Evolutionary conservation across 2,113 vertebrate species (phyloP), one percentile per base, ranked within the genome.

Genomic region (Regulus satrapa): DNA sequence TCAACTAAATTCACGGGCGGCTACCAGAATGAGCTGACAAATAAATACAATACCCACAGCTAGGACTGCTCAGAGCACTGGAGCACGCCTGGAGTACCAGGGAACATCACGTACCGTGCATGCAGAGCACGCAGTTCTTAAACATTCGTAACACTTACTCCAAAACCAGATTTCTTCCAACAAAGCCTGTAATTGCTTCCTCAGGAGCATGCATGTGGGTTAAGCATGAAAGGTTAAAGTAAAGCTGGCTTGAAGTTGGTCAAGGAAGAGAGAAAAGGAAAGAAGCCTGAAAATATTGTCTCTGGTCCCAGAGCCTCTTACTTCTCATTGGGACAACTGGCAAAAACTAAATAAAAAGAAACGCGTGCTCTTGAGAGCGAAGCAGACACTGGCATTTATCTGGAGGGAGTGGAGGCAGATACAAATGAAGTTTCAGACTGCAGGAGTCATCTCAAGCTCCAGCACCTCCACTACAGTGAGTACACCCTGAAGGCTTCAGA

Each of bases 131-230:
- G 7, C 94, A 83, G 66, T 91, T 96, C 95, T 95, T 92, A 97
- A 97, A 97, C 26, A 76, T 94, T 97, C 2, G 7, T 89, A 97
- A 95, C 91, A 91, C 63, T 96, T 95, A 94, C 91, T 97, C 97
- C 91, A 91, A 97, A 97, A 91, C 61, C 93, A 95, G 95, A 96
- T 97, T 97, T 98, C 94, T 96, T 97, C 89, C 96, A 95, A 94
- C 85, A 84, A 97, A 97, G 95, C 80, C 96, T 85, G 76, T 85
- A 95, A 94, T 91, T 95, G 58, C 78, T 97, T 91, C 80, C 83
- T 91, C 86, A 83, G 87, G 89, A 97, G 85, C 43, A 93, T n/a
- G 67, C 92, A 96, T 6, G 52, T 86, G 95, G 95, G 67, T 75
- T 58, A 94, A 93, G 94, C 92, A 92, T 26, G 78, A 96, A 74